Percentiles rank a stretch among this genome's conserved stretches.
Evolutionary conservation across 2,888 invertebrate species (phyloP).

Genomic region (Hermodice carunculata): DNA sequence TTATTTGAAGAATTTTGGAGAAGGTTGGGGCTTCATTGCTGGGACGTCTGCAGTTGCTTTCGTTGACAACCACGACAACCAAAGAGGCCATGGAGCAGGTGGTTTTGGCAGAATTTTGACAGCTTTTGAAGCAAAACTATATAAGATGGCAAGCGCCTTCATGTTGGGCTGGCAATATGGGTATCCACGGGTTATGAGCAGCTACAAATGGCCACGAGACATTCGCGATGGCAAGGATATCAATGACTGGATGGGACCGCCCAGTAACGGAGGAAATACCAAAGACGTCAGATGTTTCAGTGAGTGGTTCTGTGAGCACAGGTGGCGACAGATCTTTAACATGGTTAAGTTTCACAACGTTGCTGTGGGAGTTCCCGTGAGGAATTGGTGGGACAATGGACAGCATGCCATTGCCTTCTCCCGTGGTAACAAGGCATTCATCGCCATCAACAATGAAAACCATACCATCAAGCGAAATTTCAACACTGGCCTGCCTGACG

Average conservation of each 20-base stretch:
- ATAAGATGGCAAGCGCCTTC: constrained; percentile 40
- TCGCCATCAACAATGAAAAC: constrained; percentile 57
- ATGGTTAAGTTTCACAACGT: constrained; percentile 65
- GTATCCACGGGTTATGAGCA: constrained; percentile 5
- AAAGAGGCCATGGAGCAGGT: constrained; percentile 72
- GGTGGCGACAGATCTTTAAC: constrained; percentile 62
- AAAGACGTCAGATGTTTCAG: constrained; percentile 42
- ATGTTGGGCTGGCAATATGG: constrained; percentile 44
- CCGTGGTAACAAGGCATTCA: constrained; percentile 62
- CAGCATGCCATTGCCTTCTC: constrained; percentile 61
- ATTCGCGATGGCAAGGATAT: constrained; percentile 22
- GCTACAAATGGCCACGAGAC: constrained; percentile 5
- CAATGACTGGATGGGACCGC: constrained; percentile 45
- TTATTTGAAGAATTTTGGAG: constrained; percentile 51
- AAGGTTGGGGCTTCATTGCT: constrained; percentile 52
- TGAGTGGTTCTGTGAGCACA: constrained; percentile 67
- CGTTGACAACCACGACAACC: constrained; percentile 91
- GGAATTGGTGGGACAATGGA: constrained; percentile 55
- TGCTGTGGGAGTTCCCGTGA: constrained; percentile 50
- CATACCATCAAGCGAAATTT: constrained; percentile 53
- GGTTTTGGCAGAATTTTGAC: constrained; percentile 34
- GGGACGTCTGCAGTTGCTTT: constrained; percentile 77
- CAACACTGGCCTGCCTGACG: constrained; percentile 62
- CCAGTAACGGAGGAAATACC: constrained; percentile 48
- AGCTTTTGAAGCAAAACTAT: constrained; percentile 26